phyloP scores from a whole-genome alignment of 2,888 invertebrate species.

The Metopia argyrocephala region DNA sequence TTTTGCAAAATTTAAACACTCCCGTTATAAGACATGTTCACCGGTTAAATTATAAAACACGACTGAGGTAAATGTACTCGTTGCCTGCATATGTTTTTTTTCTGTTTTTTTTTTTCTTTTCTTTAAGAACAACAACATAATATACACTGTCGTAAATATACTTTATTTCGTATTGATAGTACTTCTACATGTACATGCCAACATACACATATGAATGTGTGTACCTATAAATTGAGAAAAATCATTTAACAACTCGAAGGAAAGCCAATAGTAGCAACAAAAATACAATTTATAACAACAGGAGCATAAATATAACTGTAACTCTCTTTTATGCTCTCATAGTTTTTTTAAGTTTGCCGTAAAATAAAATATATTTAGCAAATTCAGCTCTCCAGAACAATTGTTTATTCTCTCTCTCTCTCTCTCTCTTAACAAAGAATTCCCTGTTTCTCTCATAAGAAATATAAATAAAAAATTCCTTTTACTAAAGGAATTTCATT shows the following conservation, averaged over 20 bases:
- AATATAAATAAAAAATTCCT: background rate
- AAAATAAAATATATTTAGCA: constrained; percentile 23
- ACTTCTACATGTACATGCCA: background rate
- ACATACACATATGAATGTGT: background rate
- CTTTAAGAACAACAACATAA: constrained; percentile 66
- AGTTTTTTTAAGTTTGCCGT: constrained; percentile 7
- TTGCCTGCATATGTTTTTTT: constrained; percentile 59
- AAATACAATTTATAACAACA: constrained; percentile 10
- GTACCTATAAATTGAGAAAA: constrained; percentile 20
- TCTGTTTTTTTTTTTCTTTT: constrained; percentile 32
- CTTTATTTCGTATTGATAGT: background rate
- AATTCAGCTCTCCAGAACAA: constrained; percentile 39
- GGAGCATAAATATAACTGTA: background rate
- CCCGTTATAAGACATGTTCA: constrained; percentile 70
- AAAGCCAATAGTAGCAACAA: background rate
- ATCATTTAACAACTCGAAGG: constrained; percentile 44
- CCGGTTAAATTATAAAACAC: constrained; percentile 78
- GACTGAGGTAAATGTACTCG: constrained; percentile 78
- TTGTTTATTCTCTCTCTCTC: background rate
- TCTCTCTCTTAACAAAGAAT: background rate
- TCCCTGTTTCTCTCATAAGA: background rate
- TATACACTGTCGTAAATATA: background rate
- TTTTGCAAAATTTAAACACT: constrained; percentile 16
- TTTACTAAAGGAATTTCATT: background rate
- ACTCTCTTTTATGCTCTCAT: background rate